These are phyloP conservation scores for Eumacrocentrus americanus DNA, from an alignment of 2,888 invertebrate genomes.

Conservation along the genomic window DNA sequence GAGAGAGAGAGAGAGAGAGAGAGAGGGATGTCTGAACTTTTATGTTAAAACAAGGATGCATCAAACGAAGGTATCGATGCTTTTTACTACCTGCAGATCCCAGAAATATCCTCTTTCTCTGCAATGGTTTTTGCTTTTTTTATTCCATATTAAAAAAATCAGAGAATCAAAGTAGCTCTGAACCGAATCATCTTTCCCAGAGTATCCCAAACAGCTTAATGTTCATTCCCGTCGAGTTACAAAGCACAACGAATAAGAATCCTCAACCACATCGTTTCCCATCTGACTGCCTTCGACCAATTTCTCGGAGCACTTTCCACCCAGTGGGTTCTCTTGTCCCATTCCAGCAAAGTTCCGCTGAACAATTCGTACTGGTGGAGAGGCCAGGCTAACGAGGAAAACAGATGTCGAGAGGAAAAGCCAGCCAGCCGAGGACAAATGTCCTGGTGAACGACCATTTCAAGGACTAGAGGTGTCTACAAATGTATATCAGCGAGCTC, in stretches of 20 bases:
- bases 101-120: too few species aligned
- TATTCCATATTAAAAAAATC: too few species aligned
- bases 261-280: slow-evolving; percentile 3
- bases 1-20: too few species aligned
- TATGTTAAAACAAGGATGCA: too few species aligned
- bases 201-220: background rate
- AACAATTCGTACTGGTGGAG: slow-evolving; percentile 4
- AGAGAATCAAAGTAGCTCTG: too few species aligned
- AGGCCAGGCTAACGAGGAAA: slow-evolving; percentile 8
- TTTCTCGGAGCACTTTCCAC: slow-evolving; percentile 4
- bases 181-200: too few species aligned
- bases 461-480: background rate
- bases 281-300: slow-evolving; percentile 7
- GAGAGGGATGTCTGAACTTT: too few species aligned
- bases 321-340: background rate
- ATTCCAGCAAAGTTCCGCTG: background rate
- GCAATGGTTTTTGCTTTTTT: too few species aligned
- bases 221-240: background rate
- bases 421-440: slow-evolving; percentile 2
- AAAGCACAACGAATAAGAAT: background rate
- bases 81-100: too few species aligned
- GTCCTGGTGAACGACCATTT: slow-evolving; percentile 7
- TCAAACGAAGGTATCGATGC: too few species aligned
- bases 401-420: background rate
- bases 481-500: slow-evolving; percentile 11